These are phyloP conservation scores for Ischnus inquisitorius DNA, from an alignment of 2,888 invertebrate species.

Conservation along the genomic window DNA sequence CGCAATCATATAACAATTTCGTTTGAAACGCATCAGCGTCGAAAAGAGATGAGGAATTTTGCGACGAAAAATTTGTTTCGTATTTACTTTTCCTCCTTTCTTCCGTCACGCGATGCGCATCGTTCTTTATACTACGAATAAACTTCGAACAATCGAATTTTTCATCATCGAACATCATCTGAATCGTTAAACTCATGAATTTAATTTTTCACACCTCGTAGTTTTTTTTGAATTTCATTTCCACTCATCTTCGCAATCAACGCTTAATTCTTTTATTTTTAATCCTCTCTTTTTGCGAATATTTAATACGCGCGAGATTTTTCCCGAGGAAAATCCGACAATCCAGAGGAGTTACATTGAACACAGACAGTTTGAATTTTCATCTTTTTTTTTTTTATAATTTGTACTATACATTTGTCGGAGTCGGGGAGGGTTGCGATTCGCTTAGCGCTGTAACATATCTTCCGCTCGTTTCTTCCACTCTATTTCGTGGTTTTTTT, in stretches of 20 bases:
- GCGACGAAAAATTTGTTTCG: not conserved
- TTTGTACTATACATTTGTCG: constrained; percentile 71
- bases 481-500: not conserved
- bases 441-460: constrained; percentile 43
- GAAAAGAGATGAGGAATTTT: constrained; percentile 14
- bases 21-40: constrained; percentile 9
- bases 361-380: constrained; percentile 71
- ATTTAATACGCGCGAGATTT: not conserved
- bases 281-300: constrained; percentile 18
- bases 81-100: constrained; percentile 33
- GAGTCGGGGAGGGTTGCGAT: constrained; percentile 64
- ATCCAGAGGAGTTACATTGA: constrained; percentile 64
- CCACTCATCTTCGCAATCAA: not conserved
- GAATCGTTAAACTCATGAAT: not conserved
- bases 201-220: not conserved
- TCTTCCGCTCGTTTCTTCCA: constrained; percentile 30
- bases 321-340: constrained; percentile 30
- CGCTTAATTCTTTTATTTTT: constrained; percentile 34
- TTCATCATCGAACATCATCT: constrained; percentile 11
- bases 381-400: constrained; percentile 31
- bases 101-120: constrained; percentile 21
- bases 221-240: constrained; percentile 2
- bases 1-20: constrained; percentile 24
- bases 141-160: constrained; percentile 22
- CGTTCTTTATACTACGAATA: constrained; percentile 25